These are phyloP conservation scores for Scalopus aquaticus DNA, from an alignment of 2,113 vertebrate species.

Conservation along the genomic window DNA sequence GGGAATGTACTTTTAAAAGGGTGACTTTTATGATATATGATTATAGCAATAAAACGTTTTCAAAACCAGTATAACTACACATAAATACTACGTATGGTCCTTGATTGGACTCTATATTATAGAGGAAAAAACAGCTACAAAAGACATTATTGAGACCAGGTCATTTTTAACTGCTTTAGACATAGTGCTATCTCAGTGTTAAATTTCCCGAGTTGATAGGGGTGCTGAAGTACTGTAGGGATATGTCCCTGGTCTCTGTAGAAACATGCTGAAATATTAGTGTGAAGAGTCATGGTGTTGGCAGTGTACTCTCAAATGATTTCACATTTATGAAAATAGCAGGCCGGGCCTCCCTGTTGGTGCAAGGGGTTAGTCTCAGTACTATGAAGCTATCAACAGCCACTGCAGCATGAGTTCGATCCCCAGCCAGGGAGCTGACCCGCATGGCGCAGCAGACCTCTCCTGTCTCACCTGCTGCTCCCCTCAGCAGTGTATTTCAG, in stretches of 20 bases:
- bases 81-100: background rate
- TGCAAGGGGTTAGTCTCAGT: too few relatives aligned
- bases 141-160: background rate
- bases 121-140: background rate
- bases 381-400: too few relatives aligned
- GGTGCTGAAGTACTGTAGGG: background rate
- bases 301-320: background rate
- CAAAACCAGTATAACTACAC: background rate
- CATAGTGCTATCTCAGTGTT: background rate
- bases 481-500: too few relatives aligned
- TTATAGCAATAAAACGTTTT: background rate
- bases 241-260: background rate
- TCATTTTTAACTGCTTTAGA: background rate
- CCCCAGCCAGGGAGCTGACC: too few relatives aligned
- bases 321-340: background rate
- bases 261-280: background rate
- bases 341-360: too few relatives aligned
- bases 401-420: too few relatives aligned
- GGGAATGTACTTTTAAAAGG: background rate
- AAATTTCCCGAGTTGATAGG: background rate
- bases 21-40: background rate
- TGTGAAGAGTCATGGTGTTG: background rate
- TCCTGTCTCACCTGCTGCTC: too few relatives aligned
- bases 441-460: too few relatives aligned
- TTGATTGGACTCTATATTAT: background rate